These are phyloP conservation scores for Ypsolopha sequella DNA, from an alignment of 2,888 invertebrate genomes.

Conservation along the genomic window DNA sequence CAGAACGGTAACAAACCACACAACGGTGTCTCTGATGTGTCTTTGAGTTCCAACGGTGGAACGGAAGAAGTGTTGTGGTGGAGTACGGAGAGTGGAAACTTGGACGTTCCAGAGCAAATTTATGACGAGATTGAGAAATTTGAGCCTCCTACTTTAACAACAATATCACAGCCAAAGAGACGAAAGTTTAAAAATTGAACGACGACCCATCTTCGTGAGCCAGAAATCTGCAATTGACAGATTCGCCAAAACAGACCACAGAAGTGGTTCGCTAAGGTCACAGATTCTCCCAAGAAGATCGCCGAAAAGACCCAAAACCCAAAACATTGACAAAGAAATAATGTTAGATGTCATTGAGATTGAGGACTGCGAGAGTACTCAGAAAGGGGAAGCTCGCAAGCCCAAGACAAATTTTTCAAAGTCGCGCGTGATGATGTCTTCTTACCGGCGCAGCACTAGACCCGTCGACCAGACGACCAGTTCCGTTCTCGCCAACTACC, in stretches of 20 bases:
- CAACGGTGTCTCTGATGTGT: no score
- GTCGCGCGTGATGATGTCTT: constrained; percentile 59
- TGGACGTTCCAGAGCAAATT: no score
- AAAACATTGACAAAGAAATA: constrained; percentile 14
- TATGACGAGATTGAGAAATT: no score
- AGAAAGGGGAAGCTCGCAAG: constrained; percentile 43
- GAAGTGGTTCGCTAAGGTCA: not conserved
- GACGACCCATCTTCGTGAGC: constrained; percentile 33
- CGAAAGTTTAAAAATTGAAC: no score
- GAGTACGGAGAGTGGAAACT: no score
- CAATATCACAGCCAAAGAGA: no score
- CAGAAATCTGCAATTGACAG: constrained; percentile 39
- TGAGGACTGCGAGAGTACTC: constrained; percentile 25
- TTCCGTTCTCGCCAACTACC: constrained; percentile 51
- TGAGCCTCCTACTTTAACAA: no score
- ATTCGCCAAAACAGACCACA: constrained; percentile 30
- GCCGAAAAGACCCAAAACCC: constrained; percentile 14
- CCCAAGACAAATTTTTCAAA: constrained; percentile 54
- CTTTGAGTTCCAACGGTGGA: no score
- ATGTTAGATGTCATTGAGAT: constrained; percentile 23
- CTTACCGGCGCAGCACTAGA: constrained; percentile 44
- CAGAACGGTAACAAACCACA: no score
- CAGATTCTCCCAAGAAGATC: constrained; percentile 10
- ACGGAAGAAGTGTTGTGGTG: no score
- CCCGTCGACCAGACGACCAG: constrained; percentile 38